A percentile compares a stretch with the other conserved stretches of the same genome.
Evolutionary conservation across 2,797 vertebrate species (phyloP).

Genomic region (Periophthalmus magnuspinnatus): DNA sequence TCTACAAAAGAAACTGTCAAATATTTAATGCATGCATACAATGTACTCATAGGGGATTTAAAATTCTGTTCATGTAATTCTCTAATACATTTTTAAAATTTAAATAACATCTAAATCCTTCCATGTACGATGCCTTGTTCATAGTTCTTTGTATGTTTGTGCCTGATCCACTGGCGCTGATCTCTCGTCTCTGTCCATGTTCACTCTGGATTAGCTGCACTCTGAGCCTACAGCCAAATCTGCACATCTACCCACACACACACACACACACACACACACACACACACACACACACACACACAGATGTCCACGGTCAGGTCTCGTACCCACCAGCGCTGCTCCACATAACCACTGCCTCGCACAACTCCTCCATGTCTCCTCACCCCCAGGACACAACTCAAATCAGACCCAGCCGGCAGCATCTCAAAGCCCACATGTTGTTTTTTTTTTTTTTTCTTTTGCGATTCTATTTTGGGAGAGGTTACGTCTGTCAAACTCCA

Average conservation of each 20-base stretch:
- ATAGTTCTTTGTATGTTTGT: conserved; percentile 34
- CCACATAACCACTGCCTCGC: conserved; percentile 40
- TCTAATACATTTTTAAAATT: not conserved
- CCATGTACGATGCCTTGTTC: conserved; percentile 15
- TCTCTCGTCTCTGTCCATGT: conserved; percentile 64
- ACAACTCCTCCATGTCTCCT: conserved; percentile 50
- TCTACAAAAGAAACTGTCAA: not conserved
- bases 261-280: too few relatives aligned
- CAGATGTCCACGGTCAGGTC: conserved; percentile 58
- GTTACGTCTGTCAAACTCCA: conserved; percentile 50
- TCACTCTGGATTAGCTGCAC: conserved; percentile 58
- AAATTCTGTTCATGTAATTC: not conserved
- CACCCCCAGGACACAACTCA: conserved; percentile 51
- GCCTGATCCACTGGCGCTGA: conserved; percentile 43
- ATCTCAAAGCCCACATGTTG: conserved; percentile 48
- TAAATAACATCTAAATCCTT: not conserved
- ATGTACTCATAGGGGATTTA: not conserved
- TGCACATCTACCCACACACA: conserved; percentile 67
- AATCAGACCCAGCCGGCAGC: conserved; percentile 37
- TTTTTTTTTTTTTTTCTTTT: conserved; percentile 12
- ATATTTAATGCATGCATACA: not conserved
- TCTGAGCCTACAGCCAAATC: conserved; percentile 62
- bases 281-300: too few relatives aligned
- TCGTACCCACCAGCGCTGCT: conserved; percentile 47
- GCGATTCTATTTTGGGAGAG: conserved; percentile 57